phyloP scores from a whole-genome alignment of 35 echinoderm and acorn worm genomes.

The Eucidaris tribuloides region DNA sequence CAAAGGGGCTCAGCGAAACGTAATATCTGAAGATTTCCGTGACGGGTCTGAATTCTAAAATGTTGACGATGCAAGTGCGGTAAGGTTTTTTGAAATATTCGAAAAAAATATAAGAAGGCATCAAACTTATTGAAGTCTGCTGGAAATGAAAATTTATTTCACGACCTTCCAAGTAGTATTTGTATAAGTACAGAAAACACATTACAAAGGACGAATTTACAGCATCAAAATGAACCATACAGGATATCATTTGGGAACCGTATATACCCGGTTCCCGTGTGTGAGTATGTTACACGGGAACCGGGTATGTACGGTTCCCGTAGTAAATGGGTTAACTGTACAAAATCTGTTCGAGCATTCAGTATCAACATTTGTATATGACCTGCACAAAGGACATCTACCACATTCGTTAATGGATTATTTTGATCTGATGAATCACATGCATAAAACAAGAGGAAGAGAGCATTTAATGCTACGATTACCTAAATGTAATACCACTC shows the following conservation, averaged over 20 bases:
- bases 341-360: too few relatives aligned
- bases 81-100: not conserved
- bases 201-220: not conserved
- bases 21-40: not conserved
- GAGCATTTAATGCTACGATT: too few relatives aligned
- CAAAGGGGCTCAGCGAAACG: not conserved
- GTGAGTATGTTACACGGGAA: not conserved
- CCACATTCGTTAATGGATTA: too few relatives aligned
- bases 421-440: too few relatives aligned
- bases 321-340: too few relatives aligned
- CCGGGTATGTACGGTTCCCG: not conserved
- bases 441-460: too few relatives aligned
- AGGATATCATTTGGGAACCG: not conserved
- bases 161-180: not conserved
- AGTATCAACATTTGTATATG: too few relatives aligned
- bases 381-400: too few relatives aligned
- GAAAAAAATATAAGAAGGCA: not conserved
- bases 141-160: not conserved
- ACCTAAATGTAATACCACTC: too few relatives aligned
- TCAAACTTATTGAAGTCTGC: not conserved
- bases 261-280: not conserved
- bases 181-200: not conserved
- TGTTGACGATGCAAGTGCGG: not conserved
- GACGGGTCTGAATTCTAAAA: not conserved
- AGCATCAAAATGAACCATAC: not conserved